Evolutionary conservation across 2,113 vertebrate species (phyloP).

Genomic region (Neodon shergylaensis): DNA sequence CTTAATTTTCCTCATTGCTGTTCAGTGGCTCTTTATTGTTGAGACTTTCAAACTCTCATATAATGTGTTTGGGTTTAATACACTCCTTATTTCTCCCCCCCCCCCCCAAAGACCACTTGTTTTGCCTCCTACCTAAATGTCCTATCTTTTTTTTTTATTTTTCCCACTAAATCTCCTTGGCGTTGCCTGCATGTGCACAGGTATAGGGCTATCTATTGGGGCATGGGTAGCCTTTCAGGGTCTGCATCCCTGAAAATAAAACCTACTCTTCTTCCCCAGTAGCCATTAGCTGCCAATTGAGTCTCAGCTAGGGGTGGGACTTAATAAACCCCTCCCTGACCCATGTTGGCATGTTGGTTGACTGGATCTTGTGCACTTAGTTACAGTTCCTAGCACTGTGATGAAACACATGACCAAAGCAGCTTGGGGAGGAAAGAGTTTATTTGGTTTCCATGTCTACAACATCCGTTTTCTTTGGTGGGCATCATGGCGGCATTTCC

Average conservation of each 20-base stretch:
- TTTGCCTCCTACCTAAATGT: not conserved
- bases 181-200: not conserved
- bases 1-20: not conserved
- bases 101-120: not conserved
- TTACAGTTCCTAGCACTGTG: not conserved
- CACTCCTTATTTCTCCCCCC: not conserved
- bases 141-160: not conserved
- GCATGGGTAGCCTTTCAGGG: not conserved
- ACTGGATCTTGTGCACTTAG: not conserved
- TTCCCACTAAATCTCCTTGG: not conserved
- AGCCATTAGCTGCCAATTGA: not conserved
- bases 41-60: not conserved
- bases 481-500: slow-evolving; percentile 28
- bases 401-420: not conserved
- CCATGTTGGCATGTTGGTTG: not conserved
- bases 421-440: not conserved
- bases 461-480: not conserved
- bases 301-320: not conserved
- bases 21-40: not conserved
- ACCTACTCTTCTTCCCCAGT: not conserved
- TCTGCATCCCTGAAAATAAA: not conserved
- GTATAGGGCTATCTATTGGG: not conserved
- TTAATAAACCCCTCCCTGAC: not conserved
- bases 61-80: not conserved
- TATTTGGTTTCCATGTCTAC: not conserved